Percentiles rank a stretch among this genome's conserved stretches.
These are phyloP conservation scores for Cryptoprocta ferox DNA, from an alignment of 2,797 vertebrate genomes.

Conservation along the genomic window DNA sequence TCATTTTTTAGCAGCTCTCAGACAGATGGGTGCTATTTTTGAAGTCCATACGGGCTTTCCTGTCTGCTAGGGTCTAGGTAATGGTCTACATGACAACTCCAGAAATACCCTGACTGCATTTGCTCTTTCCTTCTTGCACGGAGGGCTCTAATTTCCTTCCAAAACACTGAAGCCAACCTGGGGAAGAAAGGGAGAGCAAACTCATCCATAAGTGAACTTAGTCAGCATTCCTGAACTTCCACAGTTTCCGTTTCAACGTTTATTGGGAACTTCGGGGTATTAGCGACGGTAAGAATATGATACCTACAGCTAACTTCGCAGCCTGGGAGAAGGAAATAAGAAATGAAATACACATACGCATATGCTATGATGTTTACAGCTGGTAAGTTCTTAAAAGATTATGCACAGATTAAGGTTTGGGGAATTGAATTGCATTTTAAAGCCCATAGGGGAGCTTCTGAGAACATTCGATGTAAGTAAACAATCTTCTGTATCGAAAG, in stretches of 20 bases:
- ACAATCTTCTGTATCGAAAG: background rate
- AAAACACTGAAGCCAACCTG: background rate
- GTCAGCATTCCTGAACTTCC: conserved; percentile 29
- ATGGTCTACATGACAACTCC: background rate
- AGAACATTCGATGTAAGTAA: background rate
- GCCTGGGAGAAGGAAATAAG: background rate
- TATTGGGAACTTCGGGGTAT: background rate
- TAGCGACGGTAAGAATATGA: background rate
- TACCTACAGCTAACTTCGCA: background rate
- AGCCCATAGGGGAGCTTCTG: background rate
- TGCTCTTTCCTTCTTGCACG: background rate
- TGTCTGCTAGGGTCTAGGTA: conserved; percentile 18
- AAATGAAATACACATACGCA: background rate
- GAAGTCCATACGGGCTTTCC: conserved; percentile 46
- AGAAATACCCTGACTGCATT: conserved; percentile 11
- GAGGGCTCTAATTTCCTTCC: background rate
- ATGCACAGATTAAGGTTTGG: background rate
- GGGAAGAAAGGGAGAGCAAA: background rate
- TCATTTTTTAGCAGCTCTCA: conserved; percentile 49
- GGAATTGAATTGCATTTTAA: background rate
- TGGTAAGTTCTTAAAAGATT: background rate
- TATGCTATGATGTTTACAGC: background rate
- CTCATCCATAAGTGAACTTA: background rate
- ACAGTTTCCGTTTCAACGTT: background rate
- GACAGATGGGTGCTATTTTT: conserved; percentile 63